These are phyloP conservation scores for Pterostichus niger DNA, from an alignment of 2,888 invertebrate genomes.

Conservation along the genomic window DNA sequence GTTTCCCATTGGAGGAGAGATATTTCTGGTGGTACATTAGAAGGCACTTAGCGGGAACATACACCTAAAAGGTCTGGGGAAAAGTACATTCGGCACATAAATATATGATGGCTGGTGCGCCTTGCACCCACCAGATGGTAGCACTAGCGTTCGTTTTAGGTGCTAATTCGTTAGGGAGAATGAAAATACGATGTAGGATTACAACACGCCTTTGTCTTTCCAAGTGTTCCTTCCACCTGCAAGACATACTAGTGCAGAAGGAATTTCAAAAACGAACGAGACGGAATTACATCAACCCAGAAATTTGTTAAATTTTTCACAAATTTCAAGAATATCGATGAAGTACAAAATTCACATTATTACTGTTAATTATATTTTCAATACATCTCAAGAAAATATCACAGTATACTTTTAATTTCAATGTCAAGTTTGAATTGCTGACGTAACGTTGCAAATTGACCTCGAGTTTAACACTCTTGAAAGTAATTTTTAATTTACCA, in stretches of 20 bases:
- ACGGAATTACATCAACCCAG: too few relatives aligned
- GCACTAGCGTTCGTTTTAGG: constrained; percentile 16
- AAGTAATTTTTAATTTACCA: too few relatives aligned
- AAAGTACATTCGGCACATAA: constrained; percentile 59
- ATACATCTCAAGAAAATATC: too few relatives aligned
- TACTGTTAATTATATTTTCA: too few relatives aligned
- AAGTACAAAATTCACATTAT: too few relatives aligned
- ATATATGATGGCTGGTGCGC: constrained; percentile 57
- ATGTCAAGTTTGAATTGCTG: too few relatives aligned
- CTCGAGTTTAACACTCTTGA: too few relatives aligned
- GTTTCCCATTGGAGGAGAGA: constrained; percentile 42
- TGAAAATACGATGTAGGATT: constrained; percentile 41
- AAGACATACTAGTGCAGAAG: not conserved
- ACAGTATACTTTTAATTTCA: too few relatives aligned
- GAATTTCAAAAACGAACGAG: too few relatives aligned
- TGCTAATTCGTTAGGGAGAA: constrained; percentile 47
- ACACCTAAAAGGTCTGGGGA: constrained; percentile 61
- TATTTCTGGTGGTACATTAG: constrained; percentile 66
- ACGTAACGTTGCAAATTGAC: too few relatives aligned
- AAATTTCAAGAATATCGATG: too few relatives aligned
- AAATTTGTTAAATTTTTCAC: too few relatives aligned
- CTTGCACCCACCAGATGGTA: constrained; percentile 43
- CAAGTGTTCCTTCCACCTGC: not conserved
- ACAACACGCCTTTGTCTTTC: constrained; percentile 27
- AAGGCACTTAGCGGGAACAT: constrained; percentile 63